These are phyloP conservation scores for Brachyistius frenatus DNA, from an alignment of 2,113 vertebrate species.

Conservation along the genomic window DNA sequence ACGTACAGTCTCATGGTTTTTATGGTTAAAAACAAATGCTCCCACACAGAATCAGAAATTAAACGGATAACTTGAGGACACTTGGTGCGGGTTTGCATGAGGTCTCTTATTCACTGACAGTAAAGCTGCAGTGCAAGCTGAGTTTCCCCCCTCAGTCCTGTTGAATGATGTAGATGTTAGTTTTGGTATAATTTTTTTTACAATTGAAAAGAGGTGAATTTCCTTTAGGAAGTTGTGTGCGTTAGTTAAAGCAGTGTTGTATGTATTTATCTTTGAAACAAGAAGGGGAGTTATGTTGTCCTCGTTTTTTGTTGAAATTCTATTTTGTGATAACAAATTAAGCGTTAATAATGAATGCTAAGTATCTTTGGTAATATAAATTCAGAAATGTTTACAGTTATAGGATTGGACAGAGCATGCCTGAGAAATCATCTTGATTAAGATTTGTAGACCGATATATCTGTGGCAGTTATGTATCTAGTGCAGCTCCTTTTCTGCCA, in stretches of 20 bases:
- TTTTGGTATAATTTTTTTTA: not conserved
- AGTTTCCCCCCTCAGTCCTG: not conserved
- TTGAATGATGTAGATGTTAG: not conserved
- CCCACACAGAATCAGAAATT: slow-evolving; percentile 3
- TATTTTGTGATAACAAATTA: no score
- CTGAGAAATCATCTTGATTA: slow-evolving; percentile 26
- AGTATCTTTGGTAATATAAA: not conserved
- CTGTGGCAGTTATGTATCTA: slow-evolving; percentile 33
- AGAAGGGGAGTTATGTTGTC: no score
- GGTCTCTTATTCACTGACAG: slow-evolving; percentile 15
- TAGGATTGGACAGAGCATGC: not conserved
- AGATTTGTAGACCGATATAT: slow-evolving; percentile 23
- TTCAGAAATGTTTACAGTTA: slow-evolving; percentile 1
- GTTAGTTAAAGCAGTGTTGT: no score
- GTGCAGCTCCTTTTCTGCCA: slow-evolving; percentile 31
- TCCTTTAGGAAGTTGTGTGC: not conserved
- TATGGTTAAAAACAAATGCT: not conserved
- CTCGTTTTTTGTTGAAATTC: no score
- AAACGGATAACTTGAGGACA: slow-evolving; percentile 27
- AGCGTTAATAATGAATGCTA: no score
- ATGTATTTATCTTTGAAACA: no score
- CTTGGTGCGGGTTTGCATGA: not conserved
- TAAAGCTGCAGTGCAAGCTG: not conserved
- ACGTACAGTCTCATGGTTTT: not conserved
- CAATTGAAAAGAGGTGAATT: not conserved